These are phyloP conservation scores for Eupithecia insigniata DNA, from an alignment of 2,888 invertebrate species.

Conservation along the genomic window DNA sequence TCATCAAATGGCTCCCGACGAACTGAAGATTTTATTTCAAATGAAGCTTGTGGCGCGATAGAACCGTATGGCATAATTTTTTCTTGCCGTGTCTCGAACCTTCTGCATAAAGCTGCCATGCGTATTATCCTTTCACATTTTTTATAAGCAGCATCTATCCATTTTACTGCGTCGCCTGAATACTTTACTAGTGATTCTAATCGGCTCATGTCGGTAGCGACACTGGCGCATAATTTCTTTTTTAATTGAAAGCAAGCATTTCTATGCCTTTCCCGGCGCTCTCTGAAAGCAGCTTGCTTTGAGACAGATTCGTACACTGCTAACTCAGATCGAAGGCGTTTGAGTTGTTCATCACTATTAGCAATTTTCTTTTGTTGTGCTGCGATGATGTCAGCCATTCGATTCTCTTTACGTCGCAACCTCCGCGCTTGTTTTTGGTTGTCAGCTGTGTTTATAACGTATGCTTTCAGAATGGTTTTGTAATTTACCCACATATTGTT, in stretches of 20 bases:
- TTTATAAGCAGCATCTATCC: conserved; percentile 67
- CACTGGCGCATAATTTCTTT: conserved; percentile 59
- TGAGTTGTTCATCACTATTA: conserved; percentile 67
- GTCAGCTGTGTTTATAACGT: conserved; percentile 70
- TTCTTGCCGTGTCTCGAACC: conserved; percentile 83
- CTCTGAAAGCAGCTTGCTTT: conserved; percentile 75
- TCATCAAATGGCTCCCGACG: conserved; percentile 63
- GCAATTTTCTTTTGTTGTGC: conserved; percentile 75
- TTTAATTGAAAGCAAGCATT: conserved; percentile 69
- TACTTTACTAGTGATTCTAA: conserved; percentile 63
- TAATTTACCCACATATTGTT: conserved; percentile 73
- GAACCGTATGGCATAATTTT: conserved; percentile 74
- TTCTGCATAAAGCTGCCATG: conserved; percentile 80
- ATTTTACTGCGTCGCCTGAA: conserved; percentile 69
- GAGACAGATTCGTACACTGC: conserved; percentile 76
- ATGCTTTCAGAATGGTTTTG: conserved; percentile 70
- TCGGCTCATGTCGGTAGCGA: conserved; percentile 60
- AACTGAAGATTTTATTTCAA: conserved; percentile 53
- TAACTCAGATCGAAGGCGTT: conserved; percentile 65
- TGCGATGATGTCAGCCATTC: conserved; percentile 78
- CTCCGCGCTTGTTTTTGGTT: conserved; percentile 74
- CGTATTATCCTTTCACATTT: conserved; percentile 82
- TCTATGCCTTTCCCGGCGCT: conserved; percentile 70
- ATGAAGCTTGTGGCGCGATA: conserved; percentile 56
- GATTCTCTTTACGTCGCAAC: conserved; percentile 71